These are phyloP conservation scores for Myotis lucifugus DNA, from an alignment of 2,113 vertebrate species.

Conservation along the genomic window DNA sequence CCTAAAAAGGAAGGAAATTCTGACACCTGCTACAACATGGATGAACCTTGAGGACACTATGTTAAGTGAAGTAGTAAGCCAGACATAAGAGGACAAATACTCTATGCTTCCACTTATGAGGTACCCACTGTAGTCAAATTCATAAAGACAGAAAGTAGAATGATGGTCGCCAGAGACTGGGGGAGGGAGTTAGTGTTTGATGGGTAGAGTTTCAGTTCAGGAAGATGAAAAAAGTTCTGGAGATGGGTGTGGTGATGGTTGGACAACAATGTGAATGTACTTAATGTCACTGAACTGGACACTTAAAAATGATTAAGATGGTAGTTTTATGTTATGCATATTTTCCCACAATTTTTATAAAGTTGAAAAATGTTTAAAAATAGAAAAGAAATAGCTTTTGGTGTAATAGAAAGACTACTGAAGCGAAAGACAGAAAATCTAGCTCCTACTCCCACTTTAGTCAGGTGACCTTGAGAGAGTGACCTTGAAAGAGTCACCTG, in stretches of 20 bases:
- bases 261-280: not conserved
- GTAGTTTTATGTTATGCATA: too few relatives aligned
- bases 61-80: not conserved
- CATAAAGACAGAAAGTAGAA: not conserved
- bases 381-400: not conserved
- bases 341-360: too few relatives aligned
- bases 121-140: not conserved
- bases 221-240: not conserved
- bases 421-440: not conserved
- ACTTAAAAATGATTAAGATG: not conserved
- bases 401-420: not conserved
- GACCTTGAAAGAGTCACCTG: conserved; percentile 6
- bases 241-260: not conserved
- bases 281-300: not conserved
- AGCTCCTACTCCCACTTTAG: not conserved
- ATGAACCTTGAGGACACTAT: not conserved
- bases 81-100: not conserved
- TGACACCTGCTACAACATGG: not conserved
- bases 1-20: not conserved
- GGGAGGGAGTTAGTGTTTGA: not conserved
- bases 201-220: not conserved
- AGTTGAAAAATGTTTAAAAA: not conserved
- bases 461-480: not conserved
- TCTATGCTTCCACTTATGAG: not conserved
- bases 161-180: not conserved